Percentiles rank a stretch among this genome's conserved stretches.
Evolutionary conservation across 2,888 invertebrate genomes (phyloP).

Genomic region (Orthonevra nobilis): DNA sequence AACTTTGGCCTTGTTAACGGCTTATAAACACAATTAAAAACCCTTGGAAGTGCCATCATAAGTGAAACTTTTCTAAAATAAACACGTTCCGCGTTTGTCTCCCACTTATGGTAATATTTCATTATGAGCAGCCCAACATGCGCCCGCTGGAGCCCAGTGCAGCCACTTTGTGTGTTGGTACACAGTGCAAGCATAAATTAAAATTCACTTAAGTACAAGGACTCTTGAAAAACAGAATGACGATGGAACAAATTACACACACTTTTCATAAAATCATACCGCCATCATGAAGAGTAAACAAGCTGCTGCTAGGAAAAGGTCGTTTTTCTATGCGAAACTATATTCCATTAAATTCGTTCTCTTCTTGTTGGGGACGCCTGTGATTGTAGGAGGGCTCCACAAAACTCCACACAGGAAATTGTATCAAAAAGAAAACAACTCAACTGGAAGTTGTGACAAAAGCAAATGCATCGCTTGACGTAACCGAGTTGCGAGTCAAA

Average conservation of each 20-base stretch:
- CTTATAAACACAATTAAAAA: no score
- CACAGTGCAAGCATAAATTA: conserved; percentile 31
- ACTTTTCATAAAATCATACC: conserved; percentile 40
- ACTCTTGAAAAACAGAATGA: conserved; percentile 10
- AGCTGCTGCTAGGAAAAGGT: conserved; percentile 3
- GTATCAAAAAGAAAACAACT: neutral
- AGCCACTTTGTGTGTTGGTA: neutral
- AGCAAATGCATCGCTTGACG: no score
- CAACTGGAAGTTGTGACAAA: conserved; percentile 17
- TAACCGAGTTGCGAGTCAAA: no score
- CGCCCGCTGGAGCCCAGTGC: no score
- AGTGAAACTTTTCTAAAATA: no score
- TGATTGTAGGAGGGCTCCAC: neutral
- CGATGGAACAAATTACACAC: neutral
- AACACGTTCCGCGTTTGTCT: no score
- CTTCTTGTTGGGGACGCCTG: no score
- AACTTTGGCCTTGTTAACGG: no score
- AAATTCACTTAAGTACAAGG: conserved; percentile 34
- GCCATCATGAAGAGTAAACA: conserved; percentile 39
- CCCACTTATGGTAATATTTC: no score
- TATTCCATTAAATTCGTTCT: no score
- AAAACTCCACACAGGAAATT: neutral
- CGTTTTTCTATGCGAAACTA: neutral
- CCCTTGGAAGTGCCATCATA: no score
- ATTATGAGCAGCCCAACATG: no score